Evolutionary conservation across 2,113 vertebrate species (phyloP).

Genomic region (Phylloscopus trochiloides): DNA sequence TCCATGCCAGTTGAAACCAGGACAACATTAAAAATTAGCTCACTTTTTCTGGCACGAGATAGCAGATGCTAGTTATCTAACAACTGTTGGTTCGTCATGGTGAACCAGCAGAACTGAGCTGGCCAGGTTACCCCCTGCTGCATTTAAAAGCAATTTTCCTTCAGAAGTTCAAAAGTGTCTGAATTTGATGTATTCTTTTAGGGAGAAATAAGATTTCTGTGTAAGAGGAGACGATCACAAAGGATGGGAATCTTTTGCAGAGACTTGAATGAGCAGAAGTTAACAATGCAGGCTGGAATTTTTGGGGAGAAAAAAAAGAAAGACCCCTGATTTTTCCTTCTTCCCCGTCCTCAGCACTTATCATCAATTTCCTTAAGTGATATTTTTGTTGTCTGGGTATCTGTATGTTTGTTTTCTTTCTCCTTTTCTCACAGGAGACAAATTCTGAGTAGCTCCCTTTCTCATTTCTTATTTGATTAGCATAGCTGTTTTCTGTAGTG

Average conservation of each 20-base stretch:
- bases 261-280: background rate
- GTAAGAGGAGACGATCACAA: background rate
- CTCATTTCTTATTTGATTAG: background rate
- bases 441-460: background rate
- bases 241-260: background rate
- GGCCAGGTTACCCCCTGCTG: background rate
- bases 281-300: background rate
- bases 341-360: background rate
- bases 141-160: background rate
- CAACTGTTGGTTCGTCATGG: background rate
- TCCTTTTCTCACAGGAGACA: background rate
- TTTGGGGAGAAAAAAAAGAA: accelerated
- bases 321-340: background rate
- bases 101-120: background rate
- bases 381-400: background rate
- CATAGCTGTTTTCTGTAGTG: background rate
- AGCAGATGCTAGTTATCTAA: background rate
- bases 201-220: background rate
- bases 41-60: background rate
- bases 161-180: background rate
- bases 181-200: background rate
- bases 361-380: background rate
- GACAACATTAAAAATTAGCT: background rate
- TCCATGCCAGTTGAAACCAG: background rate
- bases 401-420: background rate